A percentile compares a stretch with the other conserved stretches of the same genome.
Conservation (phyloP, 2,888 invertebrate genomes). For the Hypercompe scribonia region DNA sequence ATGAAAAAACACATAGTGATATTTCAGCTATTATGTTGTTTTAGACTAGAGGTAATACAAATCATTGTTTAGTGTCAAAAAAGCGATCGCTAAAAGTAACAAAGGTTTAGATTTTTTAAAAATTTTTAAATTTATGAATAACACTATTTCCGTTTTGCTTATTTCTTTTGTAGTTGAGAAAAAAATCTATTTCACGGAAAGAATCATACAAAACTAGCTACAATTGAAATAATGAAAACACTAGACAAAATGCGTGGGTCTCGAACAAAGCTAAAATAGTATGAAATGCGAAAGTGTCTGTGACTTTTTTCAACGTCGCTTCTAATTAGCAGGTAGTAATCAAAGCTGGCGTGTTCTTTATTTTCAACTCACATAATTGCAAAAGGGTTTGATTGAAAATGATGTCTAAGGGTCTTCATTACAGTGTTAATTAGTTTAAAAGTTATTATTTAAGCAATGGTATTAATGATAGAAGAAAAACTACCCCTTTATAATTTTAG, state of each 20-base stretch:
- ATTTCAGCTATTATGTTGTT: too few species aligned
- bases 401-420: neutral
- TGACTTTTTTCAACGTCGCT: neutral
- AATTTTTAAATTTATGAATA: too few species aligned
- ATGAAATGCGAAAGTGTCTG: neutral
- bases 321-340: slow-evolving; percentile 1
- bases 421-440: neutral
- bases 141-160: too few species aligned
- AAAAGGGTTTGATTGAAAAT: slow-evolving; percentile 1
- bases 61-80: rapidly evolving
- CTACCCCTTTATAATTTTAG: neutral
- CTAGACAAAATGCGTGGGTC: neutral
- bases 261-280: neutral
- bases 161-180: neutral
- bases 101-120: too few species aligned
- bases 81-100: too few species aligned
- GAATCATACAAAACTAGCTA: neutral
- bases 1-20: too few species aligned
- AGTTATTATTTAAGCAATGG: neutral
- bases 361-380: slow-evolving; percentile 7
- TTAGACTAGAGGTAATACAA: too few species aligned
- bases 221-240: neutral
- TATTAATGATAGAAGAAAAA: neutral
- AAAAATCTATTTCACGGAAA: neutral
- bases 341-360: neutral